A percentile compares a stretch with the other conserved stretches of the same genome.
Conservation (phyloP, 2,797 vertebrate species). For the Siniperca obscura region DNA sequence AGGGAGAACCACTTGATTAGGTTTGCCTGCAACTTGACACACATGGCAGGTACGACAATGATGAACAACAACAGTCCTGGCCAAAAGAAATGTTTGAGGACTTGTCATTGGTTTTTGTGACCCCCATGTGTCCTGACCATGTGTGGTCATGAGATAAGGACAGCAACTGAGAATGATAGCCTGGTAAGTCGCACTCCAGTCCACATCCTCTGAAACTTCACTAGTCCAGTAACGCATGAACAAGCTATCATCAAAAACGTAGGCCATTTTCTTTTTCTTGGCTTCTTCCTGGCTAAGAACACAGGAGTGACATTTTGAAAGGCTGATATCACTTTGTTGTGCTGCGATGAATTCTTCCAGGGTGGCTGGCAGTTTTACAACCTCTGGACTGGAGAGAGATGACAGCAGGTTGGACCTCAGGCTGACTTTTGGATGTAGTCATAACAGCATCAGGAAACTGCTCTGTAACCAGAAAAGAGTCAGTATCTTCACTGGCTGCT, state of each 20-base stretch:
- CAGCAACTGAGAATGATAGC: neutral
- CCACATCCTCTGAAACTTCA: neutral
- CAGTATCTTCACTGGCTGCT: neutral
- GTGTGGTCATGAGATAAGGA: neutral
- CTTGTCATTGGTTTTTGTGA: neutral
- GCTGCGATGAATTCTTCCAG: neutral
- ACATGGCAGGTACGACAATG: slow-evolving; percentile 3
- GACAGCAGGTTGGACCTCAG: neutral
- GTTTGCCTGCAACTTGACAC: neutral
- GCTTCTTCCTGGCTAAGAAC: neutral
- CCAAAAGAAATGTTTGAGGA: slow-evolving; percentile 5
- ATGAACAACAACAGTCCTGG: neutral
- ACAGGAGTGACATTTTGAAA: neutral
- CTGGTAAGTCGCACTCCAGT: neutral
- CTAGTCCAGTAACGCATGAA: neutral
- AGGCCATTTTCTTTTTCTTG: neutral
- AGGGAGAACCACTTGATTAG: neutral
- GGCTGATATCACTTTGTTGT: neutral
- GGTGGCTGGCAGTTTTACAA: too few species aligned
- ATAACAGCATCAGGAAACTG: neutral
- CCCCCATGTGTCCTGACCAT: neutral
- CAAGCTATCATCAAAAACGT: neutral
- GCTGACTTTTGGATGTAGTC: neutral
- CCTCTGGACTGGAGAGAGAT: too few species aligned
- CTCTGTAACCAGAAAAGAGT: neutral